A percentile compares a stretch with the other conserved stretches of the same genome.
Conservation (phyloP, 2,888 invertebrate species). For the Chydorus sphaericus region DNA sequence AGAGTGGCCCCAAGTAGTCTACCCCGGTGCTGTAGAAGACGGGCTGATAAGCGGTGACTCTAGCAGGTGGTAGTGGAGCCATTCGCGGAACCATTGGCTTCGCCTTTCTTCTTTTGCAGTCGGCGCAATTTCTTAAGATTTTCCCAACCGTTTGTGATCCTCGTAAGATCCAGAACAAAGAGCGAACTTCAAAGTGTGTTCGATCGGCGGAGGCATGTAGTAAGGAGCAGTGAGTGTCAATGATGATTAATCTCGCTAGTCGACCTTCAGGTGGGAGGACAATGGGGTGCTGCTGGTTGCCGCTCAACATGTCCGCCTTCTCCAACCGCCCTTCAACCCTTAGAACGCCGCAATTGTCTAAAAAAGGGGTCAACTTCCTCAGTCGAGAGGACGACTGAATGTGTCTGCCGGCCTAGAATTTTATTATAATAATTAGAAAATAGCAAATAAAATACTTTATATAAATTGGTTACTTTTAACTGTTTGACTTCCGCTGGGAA, state of each 20-base stretch:
- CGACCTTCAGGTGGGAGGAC: neutral
- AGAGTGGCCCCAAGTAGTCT: slow-evolving; percentile 10
- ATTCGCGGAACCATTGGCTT: neutral
- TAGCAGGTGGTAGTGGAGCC: neutral
- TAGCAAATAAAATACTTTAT: no score
- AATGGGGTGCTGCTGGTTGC: neutral
- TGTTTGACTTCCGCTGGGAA: no score
- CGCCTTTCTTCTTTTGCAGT: neutral
- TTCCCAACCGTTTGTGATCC: neutral
- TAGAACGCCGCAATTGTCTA: neutral
- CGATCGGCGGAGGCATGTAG: neutral
- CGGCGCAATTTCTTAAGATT: neutral
- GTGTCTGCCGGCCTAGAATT: no score
- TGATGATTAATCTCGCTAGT: neutral
- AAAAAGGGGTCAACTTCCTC: neutral
- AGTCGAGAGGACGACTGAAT: neutral
- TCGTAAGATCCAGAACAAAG: neutral
- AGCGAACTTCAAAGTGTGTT: neutral
- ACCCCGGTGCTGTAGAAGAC: slow-evolving; percentile 10
- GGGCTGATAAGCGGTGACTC: neutral
- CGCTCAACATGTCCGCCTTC: neutral
- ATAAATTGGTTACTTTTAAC: no score
- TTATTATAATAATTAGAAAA: no score
- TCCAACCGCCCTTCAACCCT: neutral
- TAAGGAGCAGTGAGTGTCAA: neutral